These are phyloP conservation scores for Lissonota sp. DNA, from an alignment of 2,888 invertebrate genomes.

Conservation along the genomic window DNA sequence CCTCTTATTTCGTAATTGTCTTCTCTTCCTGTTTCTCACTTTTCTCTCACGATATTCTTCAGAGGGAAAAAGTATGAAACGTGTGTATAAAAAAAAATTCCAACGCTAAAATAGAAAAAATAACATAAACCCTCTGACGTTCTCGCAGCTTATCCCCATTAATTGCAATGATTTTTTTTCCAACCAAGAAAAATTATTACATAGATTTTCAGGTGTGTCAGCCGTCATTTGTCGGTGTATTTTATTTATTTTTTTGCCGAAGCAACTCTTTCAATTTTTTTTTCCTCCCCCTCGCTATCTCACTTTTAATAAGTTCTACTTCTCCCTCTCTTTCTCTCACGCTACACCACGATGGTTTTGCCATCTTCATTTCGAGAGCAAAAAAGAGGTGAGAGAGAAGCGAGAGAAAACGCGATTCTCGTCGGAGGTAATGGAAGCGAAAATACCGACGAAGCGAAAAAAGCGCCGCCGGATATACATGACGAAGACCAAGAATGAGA, in stretches of 20 bases:
- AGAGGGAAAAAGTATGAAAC: neutral
- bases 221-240: neutral
- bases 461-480: slow-evolving; percentile 17
- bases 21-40: neutral
- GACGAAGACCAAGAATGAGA: slow-evolving; percentile 11
- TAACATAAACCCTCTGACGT: slow-evolving; percentile 1
- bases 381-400: slow-evolving; percentile 26
- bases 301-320: slow-evolving; percentile 20
- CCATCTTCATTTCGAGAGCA: slow-evolving; percentile 17
- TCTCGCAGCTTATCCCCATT: slow-evolving; percentile 31
- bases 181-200: slow-evolving; percentile 47
- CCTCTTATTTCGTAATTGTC: slow-evolving; percentile 51
- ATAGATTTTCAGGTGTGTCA: slow-evolving; percentile 12
- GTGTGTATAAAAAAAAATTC: neutral
- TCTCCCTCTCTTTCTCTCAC: neutral
- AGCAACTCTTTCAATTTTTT: slow-evolving; percentile 21
- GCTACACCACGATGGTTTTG: slow-evolving; percentile 1
- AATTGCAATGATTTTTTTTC: slow-evolving; percentile 50
- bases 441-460: slow-evolving; percentile 19
- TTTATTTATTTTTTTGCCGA: slow-evolving; percentile 23
- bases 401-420: slow-evolving; percentile 14
- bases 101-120: slow-evolving; percentile 8
- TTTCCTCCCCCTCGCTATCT: neutral
- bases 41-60: slow-evolving; percentile 12
- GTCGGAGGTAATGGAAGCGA: slow-evolving; percentile 17